Evolutionary conservation across 1,140 invertebrate genomes (phyloP).

Genomic region (Micrasema minimum): DNA sequence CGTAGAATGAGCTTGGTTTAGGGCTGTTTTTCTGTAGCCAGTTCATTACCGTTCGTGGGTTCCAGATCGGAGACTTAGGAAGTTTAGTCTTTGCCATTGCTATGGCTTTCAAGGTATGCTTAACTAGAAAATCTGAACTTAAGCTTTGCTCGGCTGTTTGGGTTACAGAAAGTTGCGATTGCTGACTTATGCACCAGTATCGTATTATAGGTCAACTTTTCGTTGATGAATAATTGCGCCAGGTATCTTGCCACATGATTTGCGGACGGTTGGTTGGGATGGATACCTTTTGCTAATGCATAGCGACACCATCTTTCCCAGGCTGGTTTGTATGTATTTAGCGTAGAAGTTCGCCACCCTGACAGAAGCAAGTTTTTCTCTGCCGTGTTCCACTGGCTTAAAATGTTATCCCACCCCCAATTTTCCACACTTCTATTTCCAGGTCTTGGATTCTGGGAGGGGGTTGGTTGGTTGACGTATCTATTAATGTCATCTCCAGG

Average conservation of each 20-base stretch:
- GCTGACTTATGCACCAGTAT: background rate
- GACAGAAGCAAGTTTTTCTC: too few species aligned
- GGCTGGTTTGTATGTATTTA: background rate
- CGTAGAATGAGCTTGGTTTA: slow-evolving; percentile 40
- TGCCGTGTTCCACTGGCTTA: too few species aligned
- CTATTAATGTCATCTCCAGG: background rate
- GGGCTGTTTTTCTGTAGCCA: slow-evolving; percentile 2
- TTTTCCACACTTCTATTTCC: background rate
- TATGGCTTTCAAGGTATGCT: background rate
- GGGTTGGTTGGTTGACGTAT: background rate
- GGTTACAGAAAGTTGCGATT: slow-evolving; percentile 6
- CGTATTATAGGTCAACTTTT: slow-evolving; percentile 29
- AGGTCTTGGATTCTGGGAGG: background rate
- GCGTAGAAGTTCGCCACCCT: background rate
- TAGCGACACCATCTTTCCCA: background rate
- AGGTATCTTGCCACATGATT: slow-evolving; percentile 22
- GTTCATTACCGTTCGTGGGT: background rate
- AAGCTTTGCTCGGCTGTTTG: background rate
- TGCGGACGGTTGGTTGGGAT: slow-evolving; percentile 47
- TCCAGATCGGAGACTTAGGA: background rate
- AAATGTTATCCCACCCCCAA: background rate
- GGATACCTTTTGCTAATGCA: slow-evolving; percentile 15
- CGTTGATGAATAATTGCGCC: slow-evolving; percentile 12
- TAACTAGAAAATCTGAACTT: background rate
- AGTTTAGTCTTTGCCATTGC: background rate